These are phyloP conservation scores for mouse (Mus musculus) DNA, from an alignment of 2,113 vertebrate genomes.

Conservation along the genomic window GRCm39 chr17:50065001-50065500, in stretches of 20 bases:
- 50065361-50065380: neutral
- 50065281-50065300: neutral
- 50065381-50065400: neutral
- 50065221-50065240: neutral
- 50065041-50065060: neutral
- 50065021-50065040: neutral
- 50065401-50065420: neutral
- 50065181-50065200: neutral
- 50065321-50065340: neutral
- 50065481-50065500: slow-evolving; percentile 87
- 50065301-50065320: neutral
- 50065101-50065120: neutral
- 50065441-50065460: slow-evolving; percentile 91
- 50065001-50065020: neutral
- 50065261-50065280: neutral
- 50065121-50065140: neutral
- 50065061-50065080: neutral
- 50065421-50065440: slow-evolving; percentile 82
- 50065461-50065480: slow-evolving; percentile 95
- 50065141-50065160: too few species aligned
- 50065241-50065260: neutral
- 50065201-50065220: slow-evolving; percentile 23
- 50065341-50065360: neutral
- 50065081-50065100: accelerated
- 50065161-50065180: neutral